Base-by-base conservation (phyloP, 2,113 vertebrate genomes). In the Glaucomys volans region DNA sequence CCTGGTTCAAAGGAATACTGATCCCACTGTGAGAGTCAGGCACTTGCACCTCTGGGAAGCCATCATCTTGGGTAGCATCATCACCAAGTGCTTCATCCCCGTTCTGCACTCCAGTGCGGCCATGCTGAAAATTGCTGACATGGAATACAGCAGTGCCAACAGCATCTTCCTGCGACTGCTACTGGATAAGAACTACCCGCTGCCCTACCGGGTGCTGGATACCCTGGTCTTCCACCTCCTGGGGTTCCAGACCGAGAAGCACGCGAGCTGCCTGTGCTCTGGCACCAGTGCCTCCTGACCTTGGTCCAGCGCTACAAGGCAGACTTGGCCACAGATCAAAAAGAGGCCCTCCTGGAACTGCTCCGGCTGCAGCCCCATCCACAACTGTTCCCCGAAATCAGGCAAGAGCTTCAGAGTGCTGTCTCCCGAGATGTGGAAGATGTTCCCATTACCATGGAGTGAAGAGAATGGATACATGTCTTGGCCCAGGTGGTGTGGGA, bases 1-100 rank as follows among this genome's bases (percentile, higher is more conserved):
- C 99, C 3, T 99, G 99, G 99, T 99, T 99, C 97, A 99, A 99
- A 99, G 99, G n/a, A n/a, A n/a, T n/a, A n/a, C 99, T 99, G 93
- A 99, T 99, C 91, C 99, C 99, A 0, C 97, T 99, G n/a, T 99
- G 99, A 0, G 99, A 99, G 95, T 99, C 99, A 0, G 99, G 99
- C 81, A 99, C 99, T 1, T 99, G 99, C 94, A 99, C 99, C 99
- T 99, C 59, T 99, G 99, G 86, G 99, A 99, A 96, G 99, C 99
- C 96, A 96, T 99, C 97, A 99, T 99, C 96, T 99, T 99, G 28
- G 99, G 99, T 79, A 99, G 99, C 98, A 99, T 99, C 97, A 98
- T 99, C 93, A 99, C 98, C 75, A 99, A 99, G 97, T 99, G 99
- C 97, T 99, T 99, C 42, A 99, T 99, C 96, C 99, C 99, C 0